Evolutionary conservation across 2,888 invertebrate genomes (phyloP).

Genomic region (Tupiocoris notatus): DNA sequence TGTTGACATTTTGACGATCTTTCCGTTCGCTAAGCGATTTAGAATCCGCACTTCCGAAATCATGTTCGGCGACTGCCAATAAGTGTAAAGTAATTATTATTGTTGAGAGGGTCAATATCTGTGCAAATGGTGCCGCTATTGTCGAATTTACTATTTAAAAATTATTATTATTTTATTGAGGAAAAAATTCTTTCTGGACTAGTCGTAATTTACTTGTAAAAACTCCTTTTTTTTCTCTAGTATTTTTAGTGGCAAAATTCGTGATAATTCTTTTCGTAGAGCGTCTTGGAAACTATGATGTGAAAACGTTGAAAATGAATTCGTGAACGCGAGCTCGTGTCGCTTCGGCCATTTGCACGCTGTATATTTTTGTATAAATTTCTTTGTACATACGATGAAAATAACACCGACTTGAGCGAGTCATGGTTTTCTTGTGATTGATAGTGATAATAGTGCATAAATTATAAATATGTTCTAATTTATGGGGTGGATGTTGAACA

Average conservation of each 20-base stretch:
- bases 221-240: background rate
- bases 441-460: slow-evolving; percentile 28
- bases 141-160: background rate
- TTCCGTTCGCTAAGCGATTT: no score
- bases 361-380: slow-evolving; percentile 20
- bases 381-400: background rate
- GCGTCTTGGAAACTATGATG: no score
- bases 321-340: background rate
- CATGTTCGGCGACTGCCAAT: no score
- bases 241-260: background rate
- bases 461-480: background rate
- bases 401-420: slow-evolving; percentile 14
- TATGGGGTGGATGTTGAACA: background rate
- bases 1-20: no score
- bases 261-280: slow-evolving; percentile 10
- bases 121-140: background rate
- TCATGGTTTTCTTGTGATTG: slow-evolving; percentile 39
- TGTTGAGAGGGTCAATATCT: background rate
- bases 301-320: slow-evolving; percentile 1
- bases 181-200: slow-evolving; percentile 18
- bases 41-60: no score
- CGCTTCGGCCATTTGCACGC: slow-evolving; percentile 9
- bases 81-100: no score
- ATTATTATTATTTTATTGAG: background rate
- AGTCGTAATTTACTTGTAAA: slow-evolving; percentile 34